Percentiles rank a stretch among this genome's conserved stretches.
Evolutionary conservation across 1,140 invertebrate genomes (phyloP).

Genomic region (Batillaria attramentaria): DNA sequence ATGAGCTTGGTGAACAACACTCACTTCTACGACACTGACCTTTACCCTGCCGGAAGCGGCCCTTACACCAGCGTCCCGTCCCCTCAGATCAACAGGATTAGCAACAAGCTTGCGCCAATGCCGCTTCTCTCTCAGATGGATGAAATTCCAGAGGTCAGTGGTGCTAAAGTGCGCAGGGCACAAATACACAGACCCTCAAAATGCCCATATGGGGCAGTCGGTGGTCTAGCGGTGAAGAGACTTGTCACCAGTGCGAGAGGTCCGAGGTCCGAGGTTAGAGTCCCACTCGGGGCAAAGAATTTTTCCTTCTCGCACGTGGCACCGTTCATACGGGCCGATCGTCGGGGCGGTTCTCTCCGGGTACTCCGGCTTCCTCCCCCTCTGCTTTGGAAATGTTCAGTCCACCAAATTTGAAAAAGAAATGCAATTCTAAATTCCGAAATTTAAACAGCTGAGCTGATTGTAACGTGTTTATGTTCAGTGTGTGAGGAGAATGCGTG

Average conservation of each 20-base stretch:
- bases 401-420: too few species aligned
- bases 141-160: slow-evolving; percentile 78
- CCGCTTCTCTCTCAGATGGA: slow-evolving; percentile 83
- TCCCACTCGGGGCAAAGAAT: background rate
- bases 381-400: too few species aligned
- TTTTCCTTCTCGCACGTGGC: background rate
- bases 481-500: too few species aligned
- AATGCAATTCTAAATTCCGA: too few species aligned
- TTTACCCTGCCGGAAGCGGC: slow-evolving; percentile 69
- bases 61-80: slow-evolving; percentile 76
- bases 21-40: slow-evolving; percentile 25
- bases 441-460: too few species aligned
- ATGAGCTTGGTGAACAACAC: slow-evolving; percentile 50
- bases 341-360: too few species aligned
- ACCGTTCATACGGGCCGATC: too few species aligned
- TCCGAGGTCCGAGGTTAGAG: background rate
- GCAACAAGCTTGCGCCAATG: slow-evolving; percentile 82
- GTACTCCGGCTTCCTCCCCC: too few species aligned
- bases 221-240: background rate
- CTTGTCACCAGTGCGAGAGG: background rate
- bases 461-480: too few species aligned
- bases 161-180: background rate
- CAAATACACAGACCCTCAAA: background rate
- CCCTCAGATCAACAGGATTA: slow-evolving; percentile 91
- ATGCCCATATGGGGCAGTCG: background rate